Evolutionary conservation across 2,888 invertebrate genomes (phyloP).

Genomic region (Polydrusus pterygomalis): DNA sequence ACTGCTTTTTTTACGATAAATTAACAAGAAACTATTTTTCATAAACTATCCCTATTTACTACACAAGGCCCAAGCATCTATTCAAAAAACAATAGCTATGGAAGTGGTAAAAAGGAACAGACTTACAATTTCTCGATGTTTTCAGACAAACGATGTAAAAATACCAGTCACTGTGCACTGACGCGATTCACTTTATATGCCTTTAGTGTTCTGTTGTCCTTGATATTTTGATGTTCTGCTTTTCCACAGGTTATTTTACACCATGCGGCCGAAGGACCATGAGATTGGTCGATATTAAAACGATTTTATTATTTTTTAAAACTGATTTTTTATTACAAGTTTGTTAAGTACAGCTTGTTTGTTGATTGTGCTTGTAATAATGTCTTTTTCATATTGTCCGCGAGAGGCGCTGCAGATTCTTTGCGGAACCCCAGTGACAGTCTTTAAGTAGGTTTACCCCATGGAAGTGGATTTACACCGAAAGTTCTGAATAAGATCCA

Average conservation of each 20-base stretch:
- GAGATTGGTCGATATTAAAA: background rate
- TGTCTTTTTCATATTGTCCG: no score
- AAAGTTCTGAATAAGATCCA: no score
- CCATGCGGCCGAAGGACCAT: conserved; percentile 1
- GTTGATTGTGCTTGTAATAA: no score
- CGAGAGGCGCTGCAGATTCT: no score
- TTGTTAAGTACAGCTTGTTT: no score
- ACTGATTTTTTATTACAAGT: no score
- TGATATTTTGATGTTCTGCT: background rate
- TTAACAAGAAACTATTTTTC: background rate
- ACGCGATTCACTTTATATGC: background rate
- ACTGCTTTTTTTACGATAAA: background rate
- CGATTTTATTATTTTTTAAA: background rate
- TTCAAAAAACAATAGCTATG: background rate
- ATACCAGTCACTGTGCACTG: background rate
- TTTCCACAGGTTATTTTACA: background rate
- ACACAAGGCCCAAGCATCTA: background rate
- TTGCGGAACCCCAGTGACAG: no score
- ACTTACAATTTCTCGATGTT: background rate
- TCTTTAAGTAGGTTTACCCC: no score
- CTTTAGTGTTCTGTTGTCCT: no score
- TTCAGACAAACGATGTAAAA: background rate
- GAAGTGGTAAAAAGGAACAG: background rate
- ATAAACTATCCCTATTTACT: background rate
- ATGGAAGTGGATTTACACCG: no score